These are phyloP conservation scores for Xiphophorus birchmanni DNA, from an alignment of 2,797 vertebrate genomes.

Conservation along the genomic window DNA sequence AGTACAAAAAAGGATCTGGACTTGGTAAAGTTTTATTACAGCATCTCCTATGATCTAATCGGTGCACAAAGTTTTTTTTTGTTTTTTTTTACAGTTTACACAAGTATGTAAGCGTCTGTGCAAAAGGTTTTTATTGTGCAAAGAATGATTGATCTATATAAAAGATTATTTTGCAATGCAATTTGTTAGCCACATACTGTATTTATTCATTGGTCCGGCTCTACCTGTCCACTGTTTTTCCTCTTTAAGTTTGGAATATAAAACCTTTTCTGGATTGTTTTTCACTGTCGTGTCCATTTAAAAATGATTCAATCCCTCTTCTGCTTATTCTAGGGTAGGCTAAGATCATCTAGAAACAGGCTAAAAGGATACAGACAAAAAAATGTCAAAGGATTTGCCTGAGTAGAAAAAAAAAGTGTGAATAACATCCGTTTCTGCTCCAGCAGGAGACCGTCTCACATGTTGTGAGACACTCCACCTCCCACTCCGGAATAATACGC, in stretches of 20 bases:
- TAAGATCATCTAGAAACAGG: not conserved
- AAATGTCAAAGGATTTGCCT: not conserved
- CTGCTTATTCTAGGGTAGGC: not conserved
- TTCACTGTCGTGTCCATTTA: not conserved
- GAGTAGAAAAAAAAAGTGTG: not conserved
- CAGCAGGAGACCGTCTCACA: conserved; percentile 10
- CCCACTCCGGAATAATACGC: conserved; percentile 27
- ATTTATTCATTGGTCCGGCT: not conserved
- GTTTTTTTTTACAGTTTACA: not conserved
- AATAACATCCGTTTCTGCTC: conserved; percentile 16
- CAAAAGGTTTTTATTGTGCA: too few relatives aligned
- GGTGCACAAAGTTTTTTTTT: too few relatives aligned
- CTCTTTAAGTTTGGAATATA: not conserved
- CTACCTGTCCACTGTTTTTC: not conserved
- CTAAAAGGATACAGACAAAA: not conserved
- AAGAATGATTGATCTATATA: not conserved
- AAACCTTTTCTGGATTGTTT: not conserved
- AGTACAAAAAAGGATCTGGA: not conserved
- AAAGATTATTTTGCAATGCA: not conserved
- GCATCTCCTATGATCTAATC: too few relatives aligned
- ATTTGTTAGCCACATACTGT: not conserved
- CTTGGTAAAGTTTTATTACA: not conserved
- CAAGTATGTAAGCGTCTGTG: too few relatives aligned
- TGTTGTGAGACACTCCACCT: conserved; percentile 19
- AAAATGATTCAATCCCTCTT: not conserved